Evolutionary conservation across 2,797 vertebrate genomes (phyloP).

Genomic region (Rhinatrema bivittatum): DNA sequence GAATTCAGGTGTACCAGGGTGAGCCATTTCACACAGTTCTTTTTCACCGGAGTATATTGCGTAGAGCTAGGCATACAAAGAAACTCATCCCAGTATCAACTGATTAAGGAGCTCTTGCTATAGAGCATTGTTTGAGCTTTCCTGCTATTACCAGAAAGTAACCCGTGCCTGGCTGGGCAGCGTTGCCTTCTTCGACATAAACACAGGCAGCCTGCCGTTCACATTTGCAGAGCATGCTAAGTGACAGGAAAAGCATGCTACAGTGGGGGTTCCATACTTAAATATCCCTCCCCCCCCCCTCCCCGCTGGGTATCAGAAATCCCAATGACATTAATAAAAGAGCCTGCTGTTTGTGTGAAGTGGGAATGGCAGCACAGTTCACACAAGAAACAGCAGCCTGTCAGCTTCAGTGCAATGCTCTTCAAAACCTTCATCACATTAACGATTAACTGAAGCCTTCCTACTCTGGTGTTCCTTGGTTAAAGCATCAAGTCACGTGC

Average conservation of each 20-base stretch:
- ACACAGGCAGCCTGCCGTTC: constrained; percentile 18
- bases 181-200: constrained; percentile 35
- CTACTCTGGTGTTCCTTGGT: constrained; percentile 7
- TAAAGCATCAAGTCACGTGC: constrained; percentile 14
- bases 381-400: constrained; percentile 7
- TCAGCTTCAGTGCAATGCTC: constrained; percentile 1
- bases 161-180: constrained; percentile 22
- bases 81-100: constrained; percentile 22
- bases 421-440: background rate
- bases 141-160: constrained; percentile 26
- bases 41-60: constrained; percentile 21
- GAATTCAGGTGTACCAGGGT: constrained; percentile 15
- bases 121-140: constrained; percentile 29
- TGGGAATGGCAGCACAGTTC: constrained; percentile 4
- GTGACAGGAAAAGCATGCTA: background rate
- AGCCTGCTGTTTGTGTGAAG: constrained; percentile 6
- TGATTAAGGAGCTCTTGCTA: constrained; percentile 32
- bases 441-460: constrained; percentile 23
- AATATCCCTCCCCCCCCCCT: constrained; percentile 16
- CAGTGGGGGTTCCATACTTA: constrained; percentile 9
- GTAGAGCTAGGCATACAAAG: constrained; percentile 16
- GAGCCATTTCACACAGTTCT: constrained; percentile 6
- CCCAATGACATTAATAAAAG: constrained; percentile 14
- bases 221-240: background rate
- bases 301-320: constrained; percentile 3